Evolutionary conservation across 2,113 vertebrate genomes (phyloP), one percentile per base, ranked within the genome.

Genomic region (Phaethornis superciliosus): DNA sequence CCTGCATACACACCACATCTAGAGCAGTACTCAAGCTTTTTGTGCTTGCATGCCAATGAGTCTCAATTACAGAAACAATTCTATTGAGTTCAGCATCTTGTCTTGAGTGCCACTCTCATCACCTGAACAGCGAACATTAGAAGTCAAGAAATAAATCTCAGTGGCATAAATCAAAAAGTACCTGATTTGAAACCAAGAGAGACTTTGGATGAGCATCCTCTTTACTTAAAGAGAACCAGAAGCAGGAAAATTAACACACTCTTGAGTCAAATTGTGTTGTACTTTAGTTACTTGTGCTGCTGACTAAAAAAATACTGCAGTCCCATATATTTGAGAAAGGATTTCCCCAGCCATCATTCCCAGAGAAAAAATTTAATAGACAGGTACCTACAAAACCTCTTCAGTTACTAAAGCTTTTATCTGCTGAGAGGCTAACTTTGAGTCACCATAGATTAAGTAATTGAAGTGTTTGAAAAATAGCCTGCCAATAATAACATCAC

Each of bases 241-340:
- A 82, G 26, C 13, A 56, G 7, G 14, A 12, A 59, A 12, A 88
- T 14, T 22, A 52, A 77, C 19, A 47, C 7, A 33, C 35, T 58
- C 19, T 15, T 15, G 58, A 51, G 13, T 14, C 9, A 47, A 70
- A 62, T 33, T 2, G 3, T 12, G 80, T 20, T 20, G 26, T 44
- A 56, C 10, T 26, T 75, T 30, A 37, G 30, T n/a, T 63, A 74
- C 4, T 15, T 20, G 1, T 7, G 76, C 14, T 63, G 49, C 15
- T 1, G 6, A 81, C 10, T 9, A 72, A 16, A 20, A 20, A 37
- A 75, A 70, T 3, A 33, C 0, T 60, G 15, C 14, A 59, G 24
- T 16, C 23, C 8, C 23, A 55, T 0, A 0, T 18, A 68, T 21
- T 20, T n/a, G 27, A 55, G 17, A 67, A 75, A 49, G 4, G 5